Evolutionary conservation across 2,113 vertebrate species (phyloP).

Genomic region (Todiramphus saurophagus): DNA sequence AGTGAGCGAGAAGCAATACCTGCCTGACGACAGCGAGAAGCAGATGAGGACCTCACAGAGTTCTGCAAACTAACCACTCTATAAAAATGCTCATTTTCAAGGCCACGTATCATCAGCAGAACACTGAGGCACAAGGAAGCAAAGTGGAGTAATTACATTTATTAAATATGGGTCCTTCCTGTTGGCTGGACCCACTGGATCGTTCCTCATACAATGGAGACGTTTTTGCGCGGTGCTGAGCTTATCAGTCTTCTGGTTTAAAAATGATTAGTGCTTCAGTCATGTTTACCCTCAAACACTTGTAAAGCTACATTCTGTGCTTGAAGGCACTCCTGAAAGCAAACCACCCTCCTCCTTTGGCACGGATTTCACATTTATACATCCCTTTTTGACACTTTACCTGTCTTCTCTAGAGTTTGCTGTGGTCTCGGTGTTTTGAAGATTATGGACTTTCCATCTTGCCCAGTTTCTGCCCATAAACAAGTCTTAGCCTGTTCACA

Average conservation of each 20-base stretch:
- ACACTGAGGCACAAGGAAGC: neutral
- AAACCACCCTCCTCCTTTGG: neutral
- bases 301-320: neutral
- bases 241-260: neutral
- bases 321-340: neutral
- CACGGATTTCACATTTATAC: neutral
- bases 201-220: neutral
- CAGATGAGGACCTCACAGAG: neutral
- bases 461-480: neutral
- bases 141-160: neutral
- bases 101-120: neutral
- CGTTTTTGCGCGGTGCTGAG: neutral
- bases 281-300: neutral
- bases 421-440: neutral
- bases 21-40: neutral
- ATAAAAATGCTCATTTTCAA: neutral
- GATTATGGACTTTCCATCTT: neutral
- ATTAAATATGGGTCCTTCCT: neutral
- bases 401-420: neutral
- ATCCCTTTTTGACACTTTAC: fast-evolving
- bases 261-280: neutral
- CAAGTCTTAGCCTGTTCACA: neutral
- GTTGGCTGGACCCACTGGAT: neutral
- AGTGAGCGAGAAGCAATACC: neutral
- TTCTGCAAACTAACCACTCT: neutral